Base-by-base conservation (phyloP, 2,113 vertebrate species). In the Triplophysa siluroides region DNA sequence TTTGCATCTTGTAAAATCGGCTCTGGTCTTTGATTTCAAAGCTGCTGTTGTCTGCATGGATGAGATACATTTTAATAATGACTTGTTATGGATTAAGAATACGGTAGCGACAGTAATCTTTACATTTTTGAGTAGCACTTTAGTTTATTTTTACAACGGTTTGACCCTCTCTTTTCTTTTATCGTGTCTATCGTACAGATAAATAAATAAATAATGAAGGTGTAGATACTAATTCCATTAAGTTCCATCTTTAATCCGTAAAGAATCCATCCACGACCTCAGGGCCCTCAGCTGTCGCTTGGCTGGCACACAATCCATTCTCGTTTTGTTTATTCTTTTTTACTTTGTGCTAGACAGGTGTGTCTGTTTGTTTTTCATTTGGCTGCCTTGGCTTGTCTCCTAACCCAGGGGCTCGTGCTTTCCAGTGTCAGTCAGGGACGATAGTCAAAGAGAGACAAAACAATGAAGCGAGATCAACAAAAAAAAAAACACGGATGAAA, bases 301-400 rank as follows among this genome's bases (percentile, higher is more conserved):
- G 92, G 91, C 91, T 93, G 92, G 91, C 90, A 89, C 90, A 91
- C 91, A 91, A 90, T 91, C 14, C 88, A 82, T 92, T 87, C 90
- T 90, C 88, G 89, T 87, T 87, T 89, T 89, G 87, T 90, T 84
- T 80, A 84, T 86, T 83, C 85, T 83, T 81, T 21, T 68, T 72
- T 67, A 33, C 41, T 69, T 79, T 86, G 79, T 82, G 50, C 82
- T 93, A 93, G 92, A 93, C 93, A 93, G 92, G 92, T 93, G 93
- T 93, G 90, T 92, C 92, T 93, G 92, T 93, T 93, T 93, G 92
- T 93, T 92, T 93, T 93, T 93, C 91, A 92, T 92, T 93, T 91
- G 89, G 86, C 90, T 89, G 89, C 90, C 92, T 92, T 90, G 91
- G 92, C 90, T 92, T 92, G 90, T 92, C 91, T 92, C 90, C 88